Base-by-base conservation (phyloP, 2,888 invertebrate species). In the Corythucha ciliata region DNA sequence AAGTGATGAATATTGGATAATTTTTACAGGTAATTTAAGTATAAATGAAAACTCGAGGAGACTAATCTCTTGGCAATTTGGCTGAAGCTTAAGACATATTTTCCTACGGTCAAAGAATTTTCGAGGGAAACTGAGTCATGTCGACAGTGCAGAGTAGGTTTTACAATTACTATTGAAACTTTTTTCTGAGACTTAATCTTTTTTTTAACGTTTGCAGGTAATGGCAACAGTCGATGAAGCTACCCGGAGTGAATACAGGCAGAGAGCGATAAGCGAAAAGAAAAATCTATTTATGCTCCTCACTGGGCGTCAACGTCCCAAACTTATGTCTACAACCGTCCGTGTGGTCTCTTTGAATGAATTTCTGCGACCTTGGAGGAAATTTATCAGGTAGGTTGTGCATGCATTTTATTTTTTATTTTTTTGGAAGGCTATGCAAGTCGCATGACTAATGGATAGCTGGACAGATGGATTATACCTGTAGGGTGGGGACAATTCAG, bases 11-110 rank as follows among this genome's bases (percentile, higher is more conserved):
- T n/a, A n/a, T n/a, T n/a, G n/a, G n/a, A 29, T 29, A 8, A n/a
- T 29, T 29, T 29, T 29, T 12, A 29, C 8, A n/a, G 29, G 8
- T 29, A 10, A 10, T 29, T 29, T 29, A 29, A 29, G n/a, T 29
- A 29, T 12, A 8, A 29, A 8, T 10, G n/a, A 10, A 29, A 8
- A 29, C 29, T 29, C n/a, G n/a, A 29, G n/a, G n/a, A n/a, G n/a
- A n/a, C n/a, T n/a, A n/a, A n/a, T n/a, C n/a, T n/a, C n/a, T n/a
- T n/a, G n/a, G 66, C 67, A 54, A 73, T 71, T 2, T 78, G 77
- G 77, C 55, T 61, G 22, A 70, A 74, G 52, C 62, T 78, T 18
- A 66, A 66, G 56, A 68, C 68, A 47, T 75, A 72, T 60, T 72
- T 72, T 59, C 69, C 70, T 8, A 61, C 63, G 33, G 63, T 67